Conservation (phyloP, 2,888 invertebrate genomes). For the Blastobasis lacticolella region DNA sequence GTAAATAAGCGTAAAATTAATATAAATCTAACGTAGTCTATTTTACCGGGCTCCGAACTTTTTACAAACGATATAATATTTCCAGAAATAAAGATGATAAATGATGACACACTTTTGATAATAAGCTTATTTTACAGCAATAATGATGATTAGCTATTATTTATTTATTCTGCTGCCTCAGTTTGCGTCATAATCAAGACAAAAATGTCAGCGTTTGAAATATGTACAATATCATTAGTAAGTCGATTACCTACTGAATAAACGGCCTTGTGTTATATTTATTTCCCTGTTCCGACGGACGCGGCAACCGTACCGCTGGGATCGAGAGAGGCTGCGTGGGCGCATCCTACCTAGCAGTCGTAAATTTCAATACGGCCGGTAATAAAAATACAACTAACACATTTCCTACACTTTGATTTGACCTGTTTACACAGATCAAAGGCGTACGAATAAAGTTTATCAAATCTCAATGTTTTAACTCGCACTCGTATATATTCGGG, state of each 20-base stretch:
- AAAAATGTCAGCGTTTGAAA: conserved; percentile 7
- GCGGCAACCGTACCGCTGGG: conserved; percentile 37
- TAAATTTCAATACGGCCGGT: conserved; percentile 60
- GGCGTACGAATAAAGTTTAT: conserved; percentile 58
- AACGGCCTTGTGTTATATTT: conserved; percentile 41
- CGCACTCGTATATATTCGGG: conserved; percentile 26
- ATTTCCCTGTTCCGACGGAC: conserved; percentile 37
- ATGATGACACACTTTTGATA: too few species aligned
- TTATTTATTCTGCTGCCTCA: too few species aligned
- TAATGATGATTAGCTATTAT: too few species aligned
- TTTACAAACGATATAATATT: too few species aligned
- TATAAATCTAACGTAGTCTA: conserved; percentile 20
- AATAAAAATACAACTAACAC: conserved; percentile 70
- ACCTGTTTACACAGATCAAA: conserved; percentile 70
- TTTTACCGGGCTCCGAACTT: too few species aligned
- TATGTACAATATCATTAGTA: conserved; percentile 10
- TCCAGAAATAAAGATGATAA: too few species aligned
- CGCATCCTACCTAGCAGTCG: conserved; percentile 52
- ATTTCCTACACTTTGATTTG: conserved; percentile 69
- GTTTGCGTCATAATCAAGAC: conserved; percentile 2
- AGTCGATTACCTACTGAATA: conserved; percentile 17
- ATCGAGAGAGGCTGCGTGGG: conserved; percentile 53
- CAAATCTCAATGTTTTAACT: conserved; percentile 50
- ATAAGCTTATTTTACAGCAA: too few species aligned
- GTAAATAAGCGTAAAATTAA: conserved; percentile 60